Evolutionary conservation across 2,797 vertebrate species (phyloP), one percentile per base, ranked within the genome.

Genomic region (Eurystomus glaucurus): DNA sequence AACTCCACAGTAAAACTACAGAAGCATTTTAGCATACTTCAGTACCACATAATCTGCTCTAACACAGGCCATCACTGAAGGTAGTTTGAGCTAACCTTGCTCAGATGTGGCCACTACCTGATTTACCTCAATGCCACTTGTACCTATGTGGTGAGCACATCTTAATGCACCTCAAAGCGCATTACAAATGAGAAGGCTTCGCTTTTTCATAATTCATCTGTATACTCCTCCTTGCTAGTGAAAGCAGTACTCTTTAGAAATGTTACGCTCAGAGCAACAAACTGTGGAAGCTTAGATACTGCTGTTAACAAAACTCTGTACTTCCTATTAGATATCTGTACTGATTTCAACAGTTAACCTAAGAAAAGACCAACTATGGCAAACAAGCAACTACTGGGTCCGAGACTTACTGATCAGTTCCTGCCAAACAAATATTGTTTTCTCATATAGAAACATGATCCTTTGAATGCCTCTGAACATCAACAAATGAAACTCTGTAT

Each of bases 111-210:
- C 25, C 18, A 8, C 52, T 19, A 39, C 37, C 52, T 10, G 5
- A 23, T 33, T 4, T 2, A 58, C 3, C 28, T 52, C 57, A 52
- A 2, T 22, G 54, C 41, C 23, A 18, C 8, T 11, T 57, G 39
- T 10, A 80, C 39, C 61, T 5, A 4, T 4, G 7, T 20, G 9
- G 11, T 0, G 0, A 43, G 15, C 14, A 60, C 28, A 45, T 28
- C 21, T 31, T 26, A 31, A 20, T 0, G 21, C 48, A 71, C n/a
- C 25, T 60, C 22, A 28, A 58, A 78, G 45, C 2, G 1, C 18
- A 15, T 21, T 31, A 45, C 15, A 39, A 25, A 23, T 3, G 20
- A 2, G 14, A 45, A 86, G 22, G 17, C 15, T 51, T 64, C 19
- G 6, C 51, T 81, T 78, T 70, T 75, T 66, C 13, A 33, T 50